A percentile compares a stretch with the other conserved stretches of the same genome.
Conservation (phyloP, 2,113 vertebrate genomes). For the Fulmarus glacialis region DNA sequence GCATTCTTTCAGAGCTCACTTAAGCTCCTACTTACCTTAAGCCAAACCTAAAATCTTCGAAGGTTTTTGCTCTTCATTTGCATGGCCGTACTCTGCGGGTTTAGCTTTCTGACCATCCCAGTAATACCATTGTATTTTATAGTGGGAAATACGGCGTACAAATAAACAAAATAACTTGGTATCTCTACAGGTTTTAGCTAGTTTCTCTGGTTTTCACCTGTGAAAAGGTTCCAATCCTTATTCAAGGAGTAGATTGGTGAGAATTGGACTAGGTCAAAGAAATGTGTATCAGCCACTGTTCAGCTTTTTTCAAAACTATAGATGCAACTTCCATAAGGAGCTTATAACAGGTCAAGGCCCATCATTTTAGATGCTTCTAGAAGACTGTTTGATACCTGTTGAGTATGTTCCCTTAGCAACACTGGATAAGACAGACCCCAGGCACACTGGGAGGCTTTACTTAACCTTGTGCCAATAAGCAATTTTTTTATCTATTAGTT, state of each 20-base stretch:
- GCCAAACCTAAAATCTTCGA: not conserved
- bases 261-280: not conserved
- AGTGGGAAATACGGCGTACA: not conserved
- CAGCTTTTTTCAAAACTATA: not conserved
- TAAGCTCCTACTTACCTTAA: not conserved
- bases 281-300: not conserved
- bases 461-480: not conserved
- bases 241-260: not conserved
- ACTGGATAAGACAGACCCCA: not conserved
- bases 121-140: not conserved
- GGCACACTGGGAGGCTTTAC: not conserved
- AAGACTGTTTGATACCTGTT: not conserved
- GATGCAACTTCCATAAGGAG: not conserved
- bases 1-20: not conserved
- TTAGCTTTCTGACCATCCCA: not conserved
- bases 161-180: not conserved
- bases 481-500: not conserved
- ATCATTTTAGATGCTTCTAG: not conserved
- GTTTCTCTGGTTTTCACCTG: not conserved
- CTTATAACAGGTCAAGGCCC: not conserved
- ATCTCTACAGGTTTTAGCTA: not conserved
- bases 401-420: not conserved
- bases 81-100: rapidly evolving
- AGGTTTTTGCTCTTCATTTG: not conserved
- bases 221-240: not conserved